Conservation (phyloP, 1,140 invertebrate species). For the Oryctes rhinoceros region DNA sequence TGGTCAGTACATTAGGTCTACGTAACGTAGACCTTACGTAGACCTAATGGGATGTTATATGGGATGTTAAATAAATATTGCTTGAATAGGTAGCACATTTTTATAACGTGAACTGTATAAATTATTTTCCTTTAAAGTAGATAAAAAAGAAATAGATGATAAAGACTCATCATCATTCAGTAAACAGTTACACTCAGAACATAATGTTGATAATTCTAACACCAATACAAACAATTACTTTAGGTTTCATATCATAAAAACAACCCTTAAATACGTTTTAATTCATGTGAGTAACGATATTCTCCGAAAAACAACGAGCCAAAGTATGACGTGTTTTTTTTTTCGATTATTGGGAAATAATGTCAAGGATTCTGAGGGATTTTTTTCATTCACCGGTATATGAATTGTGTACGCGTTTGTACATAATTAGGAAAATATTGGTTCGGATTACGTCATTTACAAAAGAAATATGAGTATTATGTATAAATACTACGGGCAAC, state of each 20-base stretch:
- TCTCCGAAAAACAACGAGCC: neutral
- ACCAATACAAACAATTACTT: neutral
- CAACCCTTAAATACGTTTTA: neutral
- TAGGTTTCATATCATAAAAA: neutral
- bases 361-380: neutral
- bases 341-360: neutral
- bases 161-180: neutral
- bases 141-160: too few species aligned
- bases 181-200: neutral
- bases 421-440: neutral
- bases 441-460: neutral
- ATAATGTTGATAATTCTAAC: neutral
- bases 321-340: neutral
- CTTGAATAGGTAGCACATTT: too few species aligned
- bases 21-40: too few species aligned
- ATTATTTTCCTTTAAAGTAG: too few species aligned
- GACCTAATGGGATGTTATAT: too few species aligned
- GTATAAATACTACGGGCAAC: neutral
- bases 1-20: too few species aligned
- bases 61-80: too few species aligned
- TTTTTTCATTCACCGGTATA: neutral
- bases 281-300: neutral
- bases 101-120: too few species aligned
- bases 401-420: neutral
- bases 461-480: neutral